Conservation (phyloP, 2,797 vertebrate species). For the Sciurus carolinensis region DNA sequence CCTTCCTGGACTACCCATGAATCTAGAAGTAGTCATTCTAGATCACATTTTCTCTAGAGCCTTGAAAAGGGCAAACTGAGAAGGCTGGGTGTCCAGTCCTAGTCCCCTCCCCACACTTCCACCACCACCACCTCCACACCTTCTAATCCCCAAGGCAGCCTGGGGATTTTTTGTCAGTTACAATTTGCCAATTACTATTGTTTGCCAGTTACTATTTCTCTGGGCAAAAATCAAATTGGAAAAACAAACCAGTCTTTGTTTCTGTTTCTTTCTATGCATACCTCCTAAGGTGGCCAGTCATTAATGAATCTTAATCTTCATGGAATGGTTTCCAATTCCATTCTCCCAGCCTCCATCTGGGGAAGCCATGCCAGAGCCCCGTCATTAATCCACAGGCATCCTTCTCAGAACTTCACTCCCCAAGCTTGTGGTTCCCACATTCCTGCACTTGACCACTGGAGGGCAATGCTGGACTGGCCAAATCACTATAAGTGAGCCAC, state of each 20-base stretch:
- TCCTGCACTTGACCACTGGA: constrained; percentile 75
- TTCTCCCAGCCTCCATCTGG: background rate
- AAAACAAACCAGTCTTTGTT: constrained; percentile 4
- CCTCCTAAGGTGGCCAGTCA: background rate
- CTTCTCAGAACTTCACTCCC: background rate
- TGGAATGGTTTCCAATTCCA: background rate
- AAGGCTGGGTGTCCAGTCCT: background rate
- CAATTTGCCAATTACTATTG: too few species aligned
- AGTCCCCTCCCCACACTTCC: background rate
- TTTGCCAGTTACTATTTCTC: background rate
- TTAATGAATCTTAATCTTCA: background rate
- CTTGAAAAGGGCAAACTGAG: background rate
- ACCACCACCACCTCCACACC: too few species aligned
- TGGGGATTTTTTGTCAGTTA: too few species aligned
- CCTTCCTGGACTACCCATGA: background rate
- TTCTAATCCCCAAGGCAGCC: background rate
- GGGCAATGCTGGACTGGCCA: constrained; percentile 80
- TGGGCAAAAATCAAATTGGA: constrained; percentile 40
- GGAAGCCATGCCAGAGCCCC: background rate
- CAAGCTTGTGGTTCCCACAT: background rate
- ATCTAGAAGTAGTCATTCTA: constrained; percentile 34
- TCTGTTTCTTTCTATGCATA: background rate
- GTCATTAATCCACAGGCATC: background rate
- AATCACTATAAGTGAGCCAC: background rate
- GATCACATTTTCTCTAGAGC: constrained; percentile 14